Conservation (phyloP, 2,797 vertebrate species). For the Acropternis orthonyx region DNA sequence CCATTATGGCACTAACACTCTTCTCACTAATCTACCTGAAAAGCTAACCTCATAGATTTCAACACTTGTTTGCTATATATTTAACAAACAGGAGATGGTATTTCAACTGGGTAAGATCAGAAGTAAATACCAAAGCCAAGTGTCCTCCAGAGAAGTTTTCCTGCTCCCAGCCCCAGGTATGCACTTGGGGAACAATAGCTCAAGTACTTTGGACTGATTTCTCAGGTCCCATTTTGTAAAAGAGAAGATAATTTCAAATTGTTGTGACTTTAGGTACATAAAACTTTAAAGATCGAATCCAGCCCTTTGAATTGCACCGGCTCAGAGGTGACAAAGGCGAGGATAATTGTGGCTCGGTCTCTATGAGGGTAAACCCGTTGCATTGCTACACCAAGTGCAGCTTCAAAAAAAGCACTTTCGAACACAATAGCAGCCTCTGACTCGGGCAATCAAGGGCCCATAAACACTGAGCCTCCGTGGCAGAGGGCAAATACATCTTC, state of each 20-base stretch:
- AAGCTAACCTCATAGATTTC: background rate
- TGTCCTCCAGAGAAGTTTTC: constrained; percentile 14
- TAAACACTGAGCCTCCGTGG: constrained; percentile 14
- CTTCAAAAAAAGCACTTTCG: constrained; percentile 21
- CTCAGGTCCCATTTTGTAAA: background rate
- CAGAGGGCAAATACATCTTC: constrained; percentile 39
- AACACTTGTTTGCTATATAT: background rate
- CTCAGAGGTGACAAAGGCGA: background rate
- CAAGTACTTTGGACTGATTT: background rate
- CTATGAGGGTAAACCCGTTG: background rate
- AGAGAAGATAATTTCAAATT: background rate
- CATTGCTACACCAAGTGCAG: background rate
- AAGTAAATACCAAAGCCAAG: constrained; percentile 28
- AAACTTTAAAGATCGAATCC: background rate
- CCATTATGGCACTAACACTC: background rate
- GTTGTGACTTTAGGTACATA: background rate
- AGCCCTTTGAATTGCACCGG: background rate
- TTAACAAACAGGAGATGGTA: background rate
- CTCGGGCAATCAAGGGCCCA: constrained; percentile 17
- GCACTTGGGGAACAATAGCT: background rate
- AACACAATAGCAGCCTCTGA: constrained; percentile 19
- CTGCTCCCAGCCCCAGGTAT: background rate
- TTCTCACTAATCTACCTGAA: background rate
- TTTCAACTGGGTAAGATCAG: background rate
- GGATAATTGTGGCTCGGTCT: background rate